phyloP scores from a whole-genome alignment of 2,888 invertebrate species.

The Ichneumoninae sp. region DNA sequence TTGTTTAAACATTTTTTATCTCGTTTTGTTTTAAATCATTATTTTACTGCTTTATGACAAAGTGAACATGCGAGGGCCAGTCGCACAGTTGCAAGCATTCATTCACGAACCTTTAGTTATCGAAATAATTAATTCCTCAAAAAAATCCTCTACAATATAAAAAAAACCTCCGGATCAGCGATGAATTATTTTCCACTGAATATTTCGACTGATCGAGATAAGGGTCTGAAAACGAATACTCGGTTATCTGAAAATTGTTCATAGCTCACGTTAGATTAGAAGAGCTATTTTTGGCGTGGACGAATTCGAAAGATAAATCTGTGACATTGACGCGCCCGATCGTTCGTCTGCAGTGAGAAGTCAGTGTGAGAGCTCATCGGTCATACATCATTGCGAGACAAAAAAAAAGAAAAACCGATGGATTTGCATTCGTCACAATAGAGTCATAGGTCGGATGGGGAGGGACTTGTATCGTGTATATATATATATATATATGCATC shows the following conservation, averaged over 20 bases:
- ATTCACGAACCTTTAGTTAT: not conserved
- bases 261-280: not conserved
- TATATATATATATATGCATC: slow-evolving; percentile 8
- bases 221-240: not conserved
- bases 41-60: not conserved
- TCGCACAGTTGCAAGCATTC: slow-evolving; percentile 3
- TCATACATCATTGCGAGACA: slow-evolving; percentile 37
- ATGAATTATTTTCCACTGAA: not conserved
- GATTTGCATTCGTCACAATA: slow-evolving; percentile 57
- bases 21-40: slow-evolving; percentile 34
- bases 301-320: slow-evolving; percentile 36
- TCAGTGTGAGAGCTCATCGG: slow-evolving; percentile 21
- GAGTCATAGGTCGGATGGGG: slow-evolving; percentile 29
- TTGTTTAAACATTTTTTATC: slow-evolving; percentile 58
- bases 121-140: not conserved
- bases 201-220: not conserved
- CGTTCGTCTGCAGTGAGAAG: slow-evolving; percentile 26
- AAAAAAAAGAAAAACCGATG: slow-evolving; percentile 14
- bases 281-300: slow-evolving; percentile 9
- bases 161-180: not conserved
- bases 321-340: slow-evolving; percentile 3
- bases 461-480: not conserved
- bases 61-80: not conserved
- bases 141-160: not conserved
- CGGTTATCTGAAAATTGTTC: not conserved